Base-by-base conservation (phyloP, 1,140 invertebrate species). In the Lasioglossum baleicum region DNA sequence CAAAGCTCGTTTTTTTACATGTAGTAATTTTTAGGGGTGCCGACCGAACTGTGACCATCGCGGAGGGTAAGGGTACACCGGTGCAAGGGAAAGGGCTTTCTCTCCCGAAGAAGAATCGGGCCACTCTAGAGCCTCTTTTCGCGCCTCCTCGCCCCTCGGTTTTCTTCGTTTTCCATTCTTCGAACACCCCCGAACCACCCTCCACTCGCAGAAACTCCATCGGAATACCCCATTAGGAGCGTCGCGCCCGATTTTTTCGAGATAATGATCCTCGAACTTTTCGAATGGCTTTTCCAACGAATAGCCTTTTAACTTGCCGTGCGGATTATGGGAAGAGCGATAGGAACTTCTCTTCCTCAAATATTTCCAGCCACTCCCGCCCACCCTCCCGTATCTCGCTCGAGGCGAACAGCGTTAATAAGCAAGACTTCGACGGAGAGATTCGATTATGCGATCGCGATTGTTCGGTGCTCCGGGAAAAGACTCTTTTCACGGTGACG, bases 21-120 rank as follows among this genome's bases (percentile, higher is more conserved):
- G 40, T 66, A 65, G 82, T 80, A 85, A 86, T 86, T 86, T 85
- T 86, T 78, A 86, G 83, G 66, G 84, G 84, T 86, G 84, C 40
- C 81, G 85, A 83, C 35, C 84, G 84, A 81, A 80, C 75, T 79
- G 84, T 86, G 85, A 86, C 84, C 81, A 86, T 83, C 58, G 74
- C 0, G 22, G 65, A 17, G n/a, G 58, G 15, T 48, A 48, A 48
- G 13, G 51, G 17, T 15, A 48, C 44, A 11, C 2, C 2, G 44
- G 53, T 5, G 35, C 78, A 67, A 79, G 61, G 8, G 60, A 63
- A 48, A 67, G 53, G 35, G 65, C 40, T 60, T 31, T 63, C 82
- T 69, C 44, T 73, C 71, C 42, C 10, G 71, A 76, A 73, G 74
- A 86, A 85, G 65, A 48, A 83, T 83, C 74, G 85, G 56, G 74